Evolutionary conservation across 2,113 vertebrate genomes (phyloP).

Genomic region (Lasiurus borealis): DNA sequence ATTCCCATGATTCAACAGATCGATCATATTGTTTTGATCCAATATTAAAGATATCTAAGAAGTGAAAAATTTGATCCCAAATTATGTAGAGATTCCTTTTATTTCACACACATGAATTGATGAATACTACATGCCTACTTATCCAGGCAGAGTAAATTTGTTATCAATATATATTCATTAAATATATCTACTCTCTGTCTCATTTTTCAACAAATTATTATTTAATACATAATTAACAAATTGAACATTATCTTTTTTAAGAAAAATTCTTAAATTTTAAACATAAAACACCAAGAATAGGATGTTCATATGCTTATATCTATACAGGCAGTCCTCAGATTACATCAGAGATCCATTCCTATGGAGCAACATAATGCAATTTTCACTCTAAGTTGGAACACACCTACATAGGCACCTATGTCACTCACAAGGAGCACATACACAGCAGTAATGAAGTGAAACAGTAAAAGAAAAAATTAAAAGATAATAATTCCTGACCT

Average conservation of each 20-base stretch:
- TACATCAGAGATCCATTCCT: too few species aligned
- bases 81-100: background rate
- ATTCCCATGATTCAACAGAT: background rate
- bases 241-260: background rate
- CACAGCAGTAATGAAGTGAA: too few species aligned
- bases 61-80: background rate
- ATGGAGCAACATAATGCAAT: too few species aligned
- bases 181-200: background rate
- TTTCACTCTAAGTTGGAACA: too few species aligned
- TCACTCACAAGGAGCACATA: too few species aligned
- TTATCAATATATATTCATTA: background rate
- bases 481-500: too few species aligned
- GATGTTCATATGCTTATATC: background rate
- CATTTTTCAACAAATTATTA: conserved; percentile 13
- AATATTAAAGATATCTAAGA: conserved; percentile 10
- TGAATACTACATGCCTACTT: background rate
- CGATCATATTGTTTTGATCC: background rate
- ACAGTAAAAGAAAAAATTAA: too few species aligned
- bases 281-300: background rate
- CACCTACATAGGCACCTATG: too few species aligned
- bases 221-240: background rate
- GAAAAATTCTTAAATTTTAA: background rate
- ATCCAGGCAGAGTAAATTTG: background rate
- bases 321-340: too few species aligned
- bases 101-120: background rate